Base-by-base conservation (phyloP, 2,113 vertebrate genomes). In the Puntigrus tetrazona region DNA sequence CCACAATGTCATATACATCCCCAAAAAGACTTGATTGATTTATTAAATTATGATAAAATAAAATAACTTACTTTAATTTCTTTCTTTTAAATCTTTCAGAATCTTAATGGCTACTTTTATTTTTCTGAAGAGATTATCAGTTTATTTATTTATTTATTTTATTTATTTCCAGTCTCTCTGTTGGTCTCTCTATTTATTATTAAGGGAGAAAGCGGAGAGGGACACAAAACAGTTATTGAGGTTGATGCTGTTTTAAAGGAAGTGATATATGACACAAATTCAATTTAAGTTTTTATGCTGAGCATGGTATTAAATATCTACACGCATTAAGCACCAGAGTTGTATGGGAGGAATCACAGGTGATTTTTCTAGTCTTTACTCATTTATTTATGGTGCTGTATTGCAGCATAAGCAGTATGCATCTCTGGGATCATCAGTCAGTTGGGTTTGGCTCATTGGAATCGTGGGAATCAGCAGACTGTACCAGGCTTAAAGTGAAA, bases 281-380 rank as follows among this genome's bases (percentile, higher is more conserved):
- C 84, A 86, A 81, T 86, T 85, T 61, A 83, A 78, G 50, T 84
- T 86, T 81, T 87, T 87, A 84, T 81, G 86, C 86, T 89, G 83
- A 87, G 77, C 73, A 69, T 87, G 65, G 61, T 57, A 61, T 83
- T 85, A 84, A 84, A 84, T 86, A 87, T 84, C 83, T 84, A 36
- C 43, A 77, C 29, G 78, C 81, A 84, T 85, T 85, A 89, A 84
- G 47, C 14, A 8, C n/a, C 38, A 5, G 57, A 41, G 61, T 85
- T 87, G 79, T 52, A 43, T 82, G 52, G 70, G 63, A 55, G 70
- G 41, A 45, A 63, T 85, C 63, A 69, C 50, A 78, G 81, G 81
- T 78, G 72, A 85, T 81, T 84, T 84, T 89, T 83, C 47, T 70
- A 78, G 77, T 78, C 63, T 57, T 70, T 88, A 73, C 79, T 81